Percentiles rank a stretch among this genome's conserved stretches.
phyloP scores from a whole-genome alignment of 2,797 vertebrate species.

The Hippoglossus hippoglossus region DNA sequence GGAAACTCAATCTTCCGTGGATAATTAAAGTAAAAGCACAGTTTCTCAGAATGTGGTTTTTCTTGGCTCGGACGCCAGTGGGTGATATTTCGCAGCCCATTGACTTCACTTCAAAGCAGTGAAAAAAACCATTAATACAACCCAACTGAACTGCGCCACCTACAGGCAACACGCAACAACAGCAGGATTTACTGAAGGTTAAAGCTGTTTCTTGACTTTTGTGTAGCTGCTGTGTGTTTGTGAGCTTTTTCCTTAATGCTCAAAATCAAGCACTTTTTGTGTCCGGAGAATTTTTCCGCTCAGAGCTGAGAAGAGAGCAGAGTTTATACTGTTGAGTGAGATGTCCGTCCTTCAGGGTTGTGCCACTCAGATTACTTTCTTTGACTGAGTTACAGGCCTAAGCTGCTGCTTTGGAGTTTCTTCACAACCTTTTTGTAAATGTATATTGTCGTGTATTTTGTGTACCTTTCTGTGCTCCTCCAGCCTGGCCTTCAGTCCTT shows the following conservation, averaged over 20 bases:
- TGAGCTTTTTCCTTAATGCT: too few relatives aligned
- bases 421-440: too few relatives aligned
- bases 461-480: slow-evolving; percentile 88
- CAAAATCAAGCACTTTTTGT: too few relatives aligned
- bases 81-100: slow-evolving; percentile 25
- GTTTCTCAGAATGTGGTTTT: slow-evolving; percentile 2
- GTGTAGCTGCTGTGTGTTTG: too few relatives aligned
- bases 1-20: slow-evolving; percentile 25
- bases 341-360: too few relatives aligned
- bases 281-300: too few relatives aligned
- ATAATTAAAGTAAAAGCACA: slow-evolving; percentile 37
- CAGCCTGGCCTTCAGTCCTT: slow-evolving; percentile 82
- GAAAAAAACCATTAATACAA: background rate
- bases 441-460: background rate
- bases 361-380: too few relatives aligned
- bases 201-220: background rate
- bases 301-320: too few relatives aligned
- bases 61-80: slow-evolving; percentile 1
- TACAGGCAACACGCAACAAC: background rate
- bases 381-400: too few relatives aligned
- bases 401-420: too few relatives aligned
- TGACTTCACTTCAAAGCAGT: slow-evolving; percentile 19
- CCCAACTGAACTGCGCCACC: background rate
- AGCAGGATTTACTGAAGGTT: background rate
- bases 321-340: too few relatives aligned